phyloP scores from a whole-genome alignment of 2,888 invertebrate species.

The Scaptomyza parva region DNA sequence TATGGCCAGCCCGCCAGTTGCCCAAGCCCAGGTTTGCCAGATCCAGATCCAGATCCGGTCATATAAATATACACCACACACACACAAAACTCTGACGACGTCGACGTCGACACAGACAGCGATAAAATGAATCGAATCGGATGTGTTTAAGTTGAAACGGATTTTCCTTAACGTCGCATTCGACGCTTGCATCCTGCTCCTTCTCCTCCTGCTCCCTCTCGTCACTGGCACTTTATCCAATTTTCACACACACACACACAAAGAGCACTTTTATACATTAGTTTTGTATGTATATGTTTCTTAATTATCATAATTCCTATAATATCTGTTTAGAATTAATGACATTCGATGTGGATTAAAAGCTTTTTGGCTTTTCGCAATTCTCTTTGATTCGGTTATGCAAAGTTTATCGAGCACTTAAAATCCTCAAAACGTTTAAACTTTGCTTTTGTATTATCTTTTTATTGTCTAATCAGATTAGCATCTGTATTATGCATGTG shows the following conservation, averaged over 20 bases:
- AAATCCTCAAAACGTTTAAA: not conserved
- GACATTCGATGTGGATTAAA: not conserved
- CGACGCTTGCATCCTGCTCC: not conserved
- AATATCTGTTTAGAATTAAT: not conserved
- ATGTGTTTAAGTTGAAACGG: slow-evolving; percentile 71
- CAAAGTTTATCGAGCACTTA: not conserved
- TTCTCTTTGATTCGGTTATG: not conserved
- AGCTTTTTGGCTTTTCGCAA: too few species aligned
- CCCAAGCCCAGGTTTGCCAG: slow-evolving; percentile 29
- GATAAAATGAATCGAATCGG: slow-evolving; percentile 68
- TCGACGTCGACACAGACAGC: slow-evolving; percentile 20
- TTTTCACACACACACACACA: not conserved
- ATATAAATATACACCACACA: too few species aligned
- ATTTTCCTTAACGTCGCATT: slow-evolving; percentile 40
- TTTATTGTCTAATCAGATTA: not conserved
- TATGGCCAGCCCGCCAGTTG: slow-evolving; percentile 65
- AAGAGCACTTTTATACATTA: not conserved
- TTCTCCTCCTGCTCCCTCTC: not conserved
- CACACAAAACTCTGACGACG: slow-evolving; percentile 20
- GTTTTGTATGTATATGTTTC: slow-evolving; percentile 1
- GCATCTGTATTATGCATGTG: not conserved
- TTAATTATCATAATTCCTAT: slow-evolving; percentile 27
- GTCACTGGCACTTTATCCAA: slow-evolving; percentile 5
- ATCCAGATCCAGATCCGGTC: slow-evolving; percentile 16
- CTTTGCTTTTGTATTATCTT: not conserved